Percentiles rank a stretch among this genome's conserved stretches.
Evolutionary conservation across 2,797 vertebrate genomes (phyloP).

Genomic region (Acipenser transmontanus): DNA sequence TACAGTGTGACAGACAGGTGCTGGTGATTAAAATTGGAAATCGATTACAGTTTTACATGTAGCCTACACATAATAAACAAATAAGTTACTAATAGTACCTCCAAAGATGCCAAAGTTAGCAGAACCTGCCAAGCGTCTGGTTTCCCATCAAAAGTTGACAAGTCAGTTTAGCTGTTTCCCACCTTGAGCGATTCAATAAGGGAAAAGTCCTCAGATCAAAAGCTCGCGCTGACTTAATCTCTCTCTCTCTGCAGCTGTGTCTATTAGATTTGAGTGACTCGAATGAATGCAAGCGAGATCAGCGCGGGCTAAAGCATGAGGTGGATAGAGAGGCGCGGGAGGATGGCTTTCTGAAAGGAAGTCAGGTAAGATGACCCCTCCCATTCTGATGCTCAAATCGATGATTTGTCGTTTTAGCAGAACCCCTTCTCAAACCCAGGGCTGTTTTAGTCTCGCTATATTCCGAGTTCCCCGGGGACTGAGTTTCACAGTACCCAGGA

Average conservation of each 20-base stretch:
- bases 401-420: conserved; percentile 74
- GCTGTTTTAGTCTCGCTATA: conserved; percentile 36
- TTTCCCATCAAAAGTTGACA: conserved; percentile 72
- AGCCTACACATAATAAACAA: neutral
- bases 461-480: conserved; percentile 32
- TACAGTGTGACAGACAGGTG: no score
- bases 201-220: conserved; percentile 35
- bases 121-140: conserved; percentile 50
- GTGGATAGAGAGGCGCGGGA: conserved; percentile 43
- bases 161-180: conserved; percentile 36
- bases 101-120: conserved; percentile 49
- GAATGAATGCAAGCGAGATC: conserved; percentile 31
- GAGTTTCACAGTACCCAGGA: neutral
- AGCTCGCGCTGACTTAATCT: conserved; percentile 4
- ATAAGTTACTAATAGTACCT: conserved; percentile 41
- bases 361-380: conserved; percentile 72
- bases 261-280: neutral
- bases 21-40: no score
- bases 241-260: neutral
- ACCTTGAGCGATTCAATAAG: conserved; percentile 37
- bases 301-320: conserved; percentile 31
- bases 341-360: conserved; percentile 50
- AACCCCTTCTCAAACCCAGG: conserved; percentile 62
- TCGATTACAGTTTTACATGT: no score
- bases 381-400: conserved; percentile 64